Base-by-base conservation (phyloP, 2,113 vertebrate genomes). In the Ornithorhynchus anatinus region DNA sequence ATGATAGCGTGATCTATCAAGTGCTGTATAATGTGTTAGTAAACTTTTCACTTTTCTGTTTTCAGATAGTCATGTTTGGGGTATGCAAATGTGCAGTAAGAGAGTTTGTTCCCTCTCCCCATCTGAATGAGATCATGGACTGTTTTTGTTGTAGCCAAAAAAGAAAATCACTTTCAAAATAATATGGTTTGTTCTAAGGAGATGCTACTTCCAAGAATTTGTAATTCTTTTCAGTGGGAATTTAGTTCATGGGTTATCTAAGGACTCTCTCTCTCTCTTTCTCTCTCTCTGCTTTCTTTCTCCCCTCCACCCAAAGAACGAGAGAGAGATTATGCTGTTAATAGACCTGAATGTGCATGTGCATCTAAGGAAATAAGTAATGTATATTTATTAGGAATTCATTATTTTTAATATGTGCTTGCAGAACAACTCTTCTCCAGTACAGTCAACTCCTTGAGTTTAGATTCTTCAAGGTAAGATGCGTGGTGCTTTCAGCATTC, bases 71-170 rank as follows among this genome's bases (percentile, higher is more conserved):
- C 44, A 27, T 1, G 6, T 52, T 29, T 66, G 59, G 45, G 53
- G 51, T 42, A 17, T 35, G 51, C 5, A 53, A 27, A 25, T 1
- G 10, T 40, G 44, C 31, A 37, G 52, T 20, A 50, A 19, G 23
- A 32, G 8, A 2, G 9, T 4, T 1, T 10, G 5, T 0, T 27
- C 29, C 37, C 25, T 51, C 33, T n/a, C 5, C 15, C 44, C 57
- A 50, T 73, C 62, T 50, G 72, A 64, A 53, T 29, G 66, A 27
- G 43, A 50, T 45, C 80, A 56, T 52, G 38, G 19, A 3, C 40
- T 50, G 23, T 27, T 38, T 37, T 50, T 61, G 53, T 60, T 69
- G 63, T 58, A 27, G 57, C 50, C 27, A 33, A 56, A 58, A 68
- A 36, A 53, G 22, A 43, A 25, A n/a, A 33, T 35, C 29, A 51